Conservation (phyloP, 2,113 vertebrate genomes). For the Crotalus helleri region DNA sequence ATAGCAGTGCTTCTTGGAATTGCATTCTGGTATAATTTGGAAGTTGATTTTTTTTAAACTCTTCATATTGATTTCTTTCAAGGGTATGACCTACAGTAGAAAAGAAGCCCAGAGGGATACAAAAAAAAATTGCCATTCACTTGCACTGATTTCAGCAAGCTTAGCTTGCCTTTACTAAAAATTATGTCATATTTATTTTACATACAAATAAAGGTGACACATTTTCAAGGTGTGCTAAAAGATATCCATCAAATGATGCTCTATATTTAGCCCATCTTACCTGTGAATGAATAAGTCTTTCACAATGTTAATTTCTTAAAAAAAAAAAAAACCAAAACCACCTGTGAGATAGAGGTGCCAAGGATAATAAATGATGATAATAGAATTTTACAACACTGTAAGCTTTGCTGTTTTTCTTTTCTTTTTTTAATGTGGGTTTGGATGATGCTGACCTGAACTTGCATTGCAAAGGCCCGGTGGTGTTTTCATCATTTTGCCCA, state of each 20-base stretch:
- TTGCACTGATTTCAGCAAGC: conserved; percentile 7
- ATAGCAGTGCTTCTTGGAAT: accelerated
- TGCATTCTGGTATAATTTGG: background rate
- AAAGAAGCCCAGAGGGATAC: background rate
- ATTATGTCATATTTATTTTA: background rate
- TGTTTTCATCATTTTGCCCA: background rate
- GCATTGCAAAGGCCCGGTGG: background rate
- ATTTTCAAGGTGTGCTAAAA: background rate
- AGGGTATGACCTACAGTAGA: background rate
- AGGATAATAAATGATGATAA: background rate
- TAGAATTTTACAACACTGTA: background rate
- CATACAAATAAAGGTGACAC: background rate
- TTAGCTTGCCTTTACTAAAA: background rate
- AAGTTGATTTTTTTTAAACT: background rate
- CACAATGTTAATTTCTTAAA: background rate
- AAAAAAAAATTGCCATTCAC: background rate
- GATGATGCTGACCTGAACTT: background rate
- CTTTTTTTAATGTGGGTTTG: background rate
- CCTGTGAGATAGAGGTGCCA: background rate
- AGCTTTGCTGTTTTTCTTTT: background rate
- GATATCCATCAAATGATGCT: background rate
- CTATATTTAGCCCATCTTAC: background rate
- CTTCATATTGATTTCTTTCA: background rate
- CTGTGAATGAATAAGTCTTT: conserved; percentile 22
- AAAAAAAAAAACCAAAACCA: no score